A percentile compares a stretch with the other conserved stretches of the same genome.
Evolutionary conservation across 2,113 vertebrate genomes (phyloP).

Genomic region (Gallinago jamesoni): DNA sequence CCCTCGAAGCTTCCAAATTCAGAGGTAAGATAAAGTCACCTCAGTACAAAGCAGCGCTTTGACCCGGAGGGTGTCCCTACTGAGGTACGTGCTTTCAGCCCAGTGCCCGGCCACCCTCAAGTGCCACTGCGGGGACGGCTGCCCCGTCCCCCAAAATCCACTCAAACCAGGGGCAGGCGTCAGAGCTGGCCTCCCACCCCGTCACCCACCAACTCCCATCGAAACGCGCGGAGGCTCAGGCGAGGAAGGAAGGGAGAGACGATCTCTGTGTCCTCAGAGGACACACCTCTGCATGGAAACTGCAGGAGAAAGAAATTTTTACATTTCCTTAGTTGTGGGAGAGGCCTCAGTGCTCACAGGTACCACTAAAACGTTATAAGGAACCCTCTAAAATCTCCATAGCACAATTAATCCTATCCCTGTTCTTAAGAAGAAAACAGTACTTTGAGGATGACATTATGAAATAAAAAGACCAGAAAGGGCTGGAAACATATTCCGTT

Average conservation of each 20-base stretch:
- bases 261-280: not conserved
- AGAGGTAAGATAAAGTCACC: not conserved
- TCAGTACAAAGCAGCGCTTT: not conserved
- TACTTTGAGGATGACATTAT: not conserved
- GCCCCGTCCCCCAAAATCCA: not conserved
- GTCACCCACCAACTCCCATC: accelerated
- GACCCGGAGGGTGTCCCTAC: not conserved
- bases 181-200: not conserved
- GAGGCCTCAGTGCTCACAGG: not conserved
- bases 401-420: not conserved
- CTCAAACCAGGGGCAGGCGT: not conserved
- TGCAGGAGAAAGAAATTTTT: not conserved
- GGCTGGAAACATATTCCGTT: not conserved
- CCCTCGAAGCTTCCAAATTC: not conserved
- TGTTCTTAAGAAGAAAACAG: not conserved
- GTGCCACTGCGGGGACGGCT: not conserved
- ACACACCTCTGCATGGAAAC: not conserved
- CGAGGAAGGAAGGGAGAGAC: not conserved
- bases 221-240: accelerated
- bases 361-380: not conserved
- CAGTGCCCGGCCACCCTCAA: not conserved
- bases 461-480: not conserved
- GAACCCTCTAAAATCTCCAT: not conserved
- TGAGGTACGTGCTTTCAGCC: not conserved
- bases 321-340: not conserved